Percentiles rank a stretch among this genome's conserved stretches.
Evolutionary conservation across 2,888 invertebrate species (phyloP).

Genomic region (Anaspis maculata): DNA sequence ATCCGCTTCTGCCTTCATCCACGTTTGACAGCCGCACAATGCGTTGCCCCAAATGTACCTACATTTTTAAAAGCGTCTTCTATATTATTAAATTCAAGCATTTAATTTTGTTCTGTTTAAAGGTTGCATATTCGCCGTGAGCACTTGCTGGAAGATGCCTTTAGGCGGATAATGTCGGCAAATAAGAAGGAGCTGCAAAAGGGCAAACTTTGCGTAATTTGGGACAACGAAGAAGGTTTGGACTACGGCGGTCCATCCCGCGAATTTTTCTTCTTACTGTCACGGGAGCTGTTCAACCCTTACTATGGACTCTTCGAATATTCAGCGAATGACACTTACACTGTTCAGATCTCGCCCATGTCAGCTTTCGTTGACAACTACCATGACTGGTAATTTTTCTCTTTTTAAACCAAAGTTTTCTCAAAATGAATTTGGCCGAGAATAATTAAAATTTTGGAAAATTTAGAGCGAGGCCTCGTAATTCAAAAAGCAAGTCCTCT

Average conservation of each 20-base stretch:
- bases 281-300: conserved; percentile 94
- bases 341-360: conserved; percentile 91
- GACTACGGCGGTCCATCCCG: conserved; percentile 97
- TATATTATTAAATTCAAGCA: no score
- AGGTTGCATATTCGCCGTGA: conserved; percentile 90
- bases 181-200: conserved; percentile 93
- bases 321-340: conserved; percentile 95
- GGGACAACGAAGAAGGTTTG: conserved; percentile 92
- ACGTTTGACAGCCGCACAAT: no score
- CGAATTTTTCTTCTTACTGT: conserved; percentile 97
- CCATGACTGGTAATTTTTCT: conserved; percentile 91
- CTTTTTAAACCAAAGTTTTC: conserved; percentile 1
- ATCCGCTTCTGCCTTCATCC: no score
- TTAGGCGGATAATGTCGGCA: conserved; percentile 92
- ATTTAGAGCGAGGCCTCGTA: no score
- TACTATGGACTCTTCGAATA: conserved; percentile 98
- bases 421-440: not conserved
- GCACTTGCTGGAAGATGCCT: conserved; percentile 91
- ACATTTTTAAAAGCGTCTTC: no score
- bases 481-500: no score
- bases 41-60: no score
- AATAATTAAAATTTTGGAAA: no score
- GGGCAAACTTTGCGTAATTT: conserved; percentile 87
- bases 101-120: no score
- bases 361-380: conserved; percentile 96